Base-by-base conservation (phyloP, 1,140 invertebrate species). In the Drosophila punjabiensis region DNA sequence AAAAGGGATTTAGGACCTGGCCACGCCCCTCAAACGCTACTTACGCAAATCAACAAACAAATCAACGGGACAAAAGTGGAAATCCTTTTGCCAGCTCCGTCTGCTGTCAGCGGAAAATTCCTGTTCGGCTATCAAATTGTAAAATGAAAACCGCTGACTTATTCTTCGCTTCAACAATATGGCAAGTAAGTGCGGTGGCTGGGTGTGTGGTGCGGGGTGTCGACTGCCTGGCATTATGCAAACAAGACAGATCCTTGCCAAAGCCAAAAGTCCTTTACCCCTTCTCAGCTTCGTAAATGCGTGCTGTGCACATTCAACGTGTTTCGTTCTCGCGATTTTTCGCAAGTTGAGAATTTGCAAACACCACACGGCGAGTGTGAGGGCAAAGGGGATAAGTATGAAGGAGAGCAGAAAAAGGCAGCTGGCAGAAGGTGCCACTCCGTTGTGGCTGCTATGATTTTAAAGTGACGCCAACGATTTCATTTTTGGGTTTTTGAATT, bases 41-140 rank as follows among this genome's bases (percentile, higher is more conserved):
- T 82, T 68, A 87, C 69, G 65, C 81, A 81, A 88, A 84, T 84
- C 84, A 84, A 81, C 85, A 85, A 88, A 85, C 85, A 88, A 89
- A 89, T 88, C 85, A 89, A 88, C 74, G 66, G 78, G 62, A 74
- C 71, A 79, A 80, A 76, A 68, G 64, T 63, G 64, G 64, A 80
- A 82, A 79, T 87, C 73, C 84, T 78, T 37, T 82, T 64, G 33
- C 55, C n/a, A 30, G 67, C 75, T 20, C 3, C 32, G 48, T 68
- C 68, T 89, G 52, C 81, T 89, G 85, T 90, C 86, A 89, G 85
- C 85, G 65, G 60, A 82, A 88, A 82, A 81, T 70, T 81, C 69
- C 58, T 67, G 41, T 82, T 71, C 63, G 79, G 65, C 70, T 84
- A 89, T 89, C 85, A 80, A 88, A 88, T 89, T 88, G 85, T 66